Base-by-base conservation (phyloP, 1,140 invertebrate genomes). In the Danaus plexippus region DNA sequence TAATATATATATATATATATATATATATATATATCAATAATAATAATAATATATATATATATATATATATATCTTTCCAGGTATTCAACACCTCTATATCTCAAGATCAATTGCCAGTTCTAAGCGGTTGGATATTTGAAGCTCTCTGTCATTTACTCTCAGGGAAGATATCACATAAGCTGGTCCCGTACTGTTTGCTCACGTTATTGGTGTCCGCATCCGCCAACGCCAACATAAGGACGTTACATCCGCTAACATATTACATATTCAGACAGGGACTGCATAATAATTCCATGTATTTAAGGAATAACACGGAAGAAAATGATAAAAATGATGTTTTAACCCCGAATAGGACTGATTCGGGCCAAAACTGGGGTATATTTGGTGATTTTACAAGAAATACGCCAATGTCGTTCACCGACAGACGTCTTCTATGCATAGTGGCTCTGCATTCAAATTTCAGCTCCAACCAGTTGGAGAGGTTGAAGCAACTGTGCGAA, bases 91-190 rank as follows among this genome's bases (percentile, higher is more conserved):
- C 86, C 46, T 73, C 85, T 9, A 72, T 87, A 43, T 47, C 72
- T 7, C 87, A 86, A 64, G 69, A 77, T 22, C 87, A 87, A 56
- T 64, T 88, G 1, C 74, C 81, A 6, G 82, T 88, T 0, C 62
- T 88, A 1, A 86, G 78, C 49, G 86, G 85, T 4, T 88, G 87
- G 87, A 79, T 87, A 44, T 88, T 88, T 68, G 87, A 88, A 62
- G 83, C 85, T 0, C 56, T 88, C 0, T 76, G 77, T 10, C 85
- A 88, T 54, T 52, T 87, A 6, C 47, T 88, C 1, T 69, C 71
- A 43, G 85, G 73, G 1, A 87, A 87, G 67, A 60, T 88, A 40
- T 69, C 85, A 0, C 9, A 63, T 0, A 47, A 60, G 1, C 50
- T 87, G 0, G 62, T 82, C 0, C 87, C 87, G 0, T 81, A 81